Percentiles rank a stretch among this genome's conserved stretches.
Evolutionary conservation across 2,888 invertebrate species (phyloP).

Genomic region (Kuschelorhynchus macadamiae): DNA sequence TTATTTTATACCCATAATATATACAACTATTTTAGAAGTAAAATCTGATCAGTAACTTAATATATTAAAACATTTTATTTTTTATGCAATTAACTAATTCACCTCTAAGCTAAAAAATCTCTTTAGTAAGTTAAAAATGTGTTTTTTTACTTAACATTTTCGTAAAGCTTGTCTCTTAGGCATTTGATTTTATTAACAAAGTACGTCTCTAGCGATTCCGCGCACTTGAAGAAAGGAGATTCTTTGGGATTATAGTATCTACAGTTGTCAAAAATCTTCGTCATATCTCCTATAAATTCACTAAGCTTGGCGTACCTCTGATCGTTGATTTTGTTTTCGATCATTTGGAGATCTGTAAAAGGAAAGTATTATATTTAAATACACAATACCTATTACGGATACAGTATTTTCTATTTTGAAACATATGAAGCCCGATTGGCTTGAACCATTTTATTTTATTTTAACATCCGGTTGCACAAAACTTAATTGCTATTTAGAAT

Average conservation of each 20-base stretch:
- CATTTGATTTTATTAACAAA: slow-evolving; percentile 95
- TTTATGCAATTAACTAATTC: slow-evolving; percentile 8
- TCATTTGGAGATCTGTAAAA: slow-evolving; percentile 89
- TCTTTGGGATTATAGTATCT: slow-evolving; percentile 97
- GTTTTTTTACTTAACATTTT: slow-evolving; percentile 66
- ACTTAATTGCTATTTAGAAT: too few relatives aligned
- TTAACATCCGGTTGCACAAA: too few relatives aligned
- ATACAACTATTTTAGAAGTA: too few relatives aligned
- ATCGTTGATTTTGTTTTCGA: slow-evolving; percentile 88
- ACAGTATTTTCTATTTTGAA: too few relatives aligned
- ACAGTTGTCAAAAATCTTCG: slow-evolving; percentile 99
- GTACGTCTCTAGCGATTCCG: slow-evolving; percentile 94
- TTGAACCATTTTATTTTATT: neutral
- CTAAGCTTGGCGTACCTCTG: slow-evolving; percentile 88
- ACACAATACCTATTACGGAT: too few relatives aligned
- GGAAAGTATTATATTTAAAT: too few relatives aligned
- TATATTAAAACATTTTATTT: too few relatives aligned
- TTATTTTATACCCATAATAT: too few relatives aligned
- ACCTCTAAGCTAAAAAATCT: slow-evolving; percentile 13
- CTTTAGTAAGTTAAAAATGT: neutral
- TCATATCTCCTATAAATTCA: slow-evolving; percentile 98
- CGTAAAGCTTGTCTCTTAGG: slow-evolving; percentile 87
- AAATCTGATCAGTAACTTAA: too few relatives aligned
- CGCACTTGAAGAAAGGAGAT: slow-evolving; percentile 96
- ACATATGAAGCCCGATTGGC: too few relatives aligned